Evolutionary conservation across 2,888 invertebrate genomes (phyloP), one percentile per base, ranked within the genome.

Genomic region (Apamea crenata): DNA sequence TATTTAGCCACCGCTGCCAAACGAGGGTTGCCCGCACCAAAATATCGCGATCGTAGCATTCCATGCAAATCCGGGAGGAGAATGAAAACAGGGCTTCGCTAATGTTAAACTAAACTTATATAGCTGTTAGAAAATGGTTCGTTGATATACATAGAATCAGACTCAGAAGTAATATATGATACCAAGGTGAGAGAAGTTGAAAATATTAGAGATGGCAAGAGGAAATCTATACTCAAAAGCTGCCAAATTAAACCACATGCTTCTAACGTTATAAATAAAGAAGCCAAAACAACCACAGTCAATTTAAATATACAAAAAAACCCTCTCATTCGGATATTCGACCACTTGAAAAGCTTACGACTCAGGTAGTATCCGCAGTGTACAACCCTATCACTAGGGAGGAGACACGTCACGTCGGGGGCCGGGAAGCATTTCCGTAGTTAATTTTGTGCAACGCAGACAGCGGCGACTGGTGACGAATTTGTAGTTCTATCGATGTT

Each of bases 401-500:
- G 84, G 75, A 70, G 77, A 81, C 75, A 47, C 71, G 72, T 66
- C 88, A 80, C 50, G 71, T 69, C 86, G 68, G 70, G 40, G 59
- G 68, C 73, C 86, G 84, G 88, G 84, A 89, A 88, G 82, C 84
- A 88, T 78, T 88, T 89, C 90, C 90, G 88, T 69, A 86, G 90
- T 81, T 88, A 88, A 88, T 88, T 88, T 80, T 70, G 88, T 88
- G 79, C 84, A 81, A 78, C 74, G 71, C 77, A 77, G 68, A 82
- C 79, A 75, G 44, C 6, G 76, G 72, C 59, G 84, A 81, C 81
- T 36, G 76, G 73, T 72, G 78, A 86, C 90, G 76, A 82, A 86
- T 84, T 88, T 79, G 83, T 85, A 59, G 66, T 59, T 69, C 53
- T 74, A 80, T 74, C 50, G 29, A 70, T 74, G 50, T 83, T 63